Conservation (phyloP, 2,113 vertebrate species). For the Asarcornis scutulata region DNA sequence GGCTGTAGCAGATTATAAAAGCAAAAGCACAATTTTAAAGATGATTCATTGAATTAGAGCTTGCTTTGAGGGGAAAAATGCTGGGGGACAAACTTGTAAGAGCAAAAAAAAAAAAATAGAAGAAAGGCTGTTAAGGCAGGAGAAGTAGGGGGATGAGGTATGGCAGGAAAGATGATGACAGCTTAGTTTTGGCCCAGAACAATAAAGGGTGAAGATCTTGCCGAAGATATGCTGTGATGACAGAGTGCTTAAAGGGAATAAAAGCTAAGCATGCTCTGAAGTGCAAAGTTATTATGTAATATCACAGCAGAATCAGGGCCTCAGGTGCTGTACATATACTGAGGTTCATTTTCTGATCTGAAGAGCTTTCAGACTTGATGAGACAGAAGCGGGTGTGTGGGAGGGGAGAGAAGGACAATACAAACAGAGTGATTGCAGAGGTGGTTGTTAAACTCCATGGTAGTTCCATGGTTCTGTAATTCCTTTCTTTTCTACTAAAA, state of each 20-base stretch:
- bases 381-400: constrained; percentile 10
- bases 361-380: constrained; percentile 60
- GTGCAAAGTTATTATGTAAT: constrained; percentile 55
- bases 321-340: constrained; percentile 31
- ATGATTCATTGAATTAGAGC: constrained; percentile 19
- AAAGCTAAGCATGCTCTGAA: constrained; percentile 53
- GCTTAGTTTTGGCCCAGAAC: constrained; percentile 60
- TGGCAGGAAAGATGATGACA: constrained; percentile 41
- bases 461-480: constrained; percentile 3
- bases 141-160: neutral
- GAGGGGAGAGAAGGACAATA: constrained; percentile 45
- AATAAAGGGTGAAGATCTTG: constrained; percentile 38
- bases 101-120: constrained; percentile 9
- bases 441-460: constrained; percentile 37
- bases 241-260: constrained; percentile 53
- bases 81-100: constrained; percentile 22
- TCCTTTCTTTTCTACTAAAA: constrained; percentile 38
- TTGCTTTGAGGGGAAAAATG: constrained; percentile 17
- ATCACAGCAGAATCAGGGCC: constrained; percentile 47
- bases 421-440: constrained; percentile 41
- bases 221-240: constrained; percentile 31
- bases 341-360: constrained; percentile 57
- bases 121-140: neutral
- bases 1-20: constrained; percentile 3
- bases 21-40: constrained; percentile 15